Evolutionary conservation across 2,113 vertebrate genomes (phyloP).

Genomic region (Enhydra lutris): DNA sequence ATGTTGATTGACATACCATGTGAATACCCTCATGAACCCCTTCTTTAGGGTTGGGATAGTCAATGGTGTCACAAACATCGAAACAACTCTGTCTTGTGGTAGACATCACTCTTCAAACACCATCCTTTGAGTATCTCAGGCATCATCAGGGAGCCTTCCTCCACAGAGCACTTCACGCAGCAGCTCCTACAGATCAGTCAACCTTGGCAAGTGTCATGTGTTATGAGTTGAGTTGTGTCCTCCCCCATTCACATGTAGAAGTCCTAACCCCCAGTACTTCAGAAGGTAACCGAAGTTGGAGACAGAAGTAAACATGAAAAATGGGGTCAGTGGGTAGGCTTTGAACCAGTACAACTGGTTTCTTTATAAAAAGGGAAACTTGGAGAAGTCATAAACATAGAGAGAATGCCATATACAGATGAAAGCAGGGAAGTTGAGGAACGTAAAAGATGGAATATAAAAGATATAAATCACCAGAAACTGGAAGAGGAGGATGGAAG

Average conservation of each 20-base stretch:
- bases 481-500: not conserved
- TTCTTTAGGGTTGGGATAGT: not conserved
- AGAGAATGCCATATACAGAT: not conserved
- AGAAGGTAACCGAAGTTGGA: not conserved
- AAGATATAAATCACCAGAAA: not conserved
- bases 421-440: not conserved
- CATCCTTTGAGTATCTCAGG: not conserved
- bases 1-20: not conserved
- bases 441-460: not conserved
- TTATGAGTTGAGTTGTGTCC: not conserved
- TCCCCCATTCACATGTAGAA: not conserved
- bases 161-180: accelerated
- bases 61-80: not conserved
- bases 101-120: not conserved
- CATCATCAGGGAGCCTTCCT: not conserved
- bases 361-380: not conserved
- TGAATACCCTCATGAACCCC: not conserved
- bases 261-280: not conserved
- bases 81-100: not conserved
- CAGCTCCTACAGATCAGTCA: not conserved
- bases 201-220: not conserved
- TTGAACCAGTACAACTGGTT: not conserved
- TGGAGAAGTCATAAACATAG: not conserved
- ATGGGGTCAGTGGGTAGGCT: not conserved
- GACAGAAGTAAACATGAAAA: not conserved